These are phyloP conservation scores for Takifugu flavidus DNA, from an alignment of 2,113 vertebrate genomes.

Conservation along the genomic window DNA sequence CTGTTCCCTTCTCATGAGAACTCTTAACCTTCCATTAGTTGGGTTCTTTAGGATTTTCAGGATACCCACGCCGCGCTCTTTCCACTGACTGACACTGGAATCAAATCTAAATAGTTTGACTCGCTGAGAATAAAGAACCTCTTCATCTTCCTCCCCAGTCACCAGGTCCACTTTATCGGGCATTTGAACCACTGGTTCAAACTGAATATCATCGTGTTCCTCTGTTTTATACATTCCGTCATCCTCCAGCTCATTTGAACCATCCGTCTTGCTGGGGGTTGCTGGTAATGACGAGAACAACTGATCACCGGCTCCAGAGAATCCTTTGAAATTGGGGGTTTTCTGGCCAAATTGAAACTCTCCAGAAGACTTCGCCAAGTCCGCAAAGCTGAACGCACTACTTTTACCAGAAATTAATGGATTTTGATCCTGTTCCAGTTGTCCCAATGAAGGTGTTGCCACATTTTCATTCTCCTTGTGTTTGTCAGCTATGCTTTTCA, in stretches of 20 bases:
- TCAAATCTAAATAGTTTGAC: conserved; percentile 96
- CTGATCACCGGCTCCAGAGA: conserved; percentile 83
- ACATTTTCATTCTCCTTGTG: conserved; percentile 75
- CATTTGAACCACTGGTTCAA: conserved; percentile 96
- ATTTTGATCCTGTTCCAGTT: conserved; percentile 55
- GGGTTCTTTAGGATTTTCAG: conserved; percentile 93
- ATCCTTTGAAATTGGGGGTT: conserved; percentile 87
- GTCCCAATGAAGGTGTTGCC: not conserved
- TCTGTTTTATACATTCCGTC: conserved; percentile 93
- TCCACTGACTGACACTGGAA: conserved; percentile 88
- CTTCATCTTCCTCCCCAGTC: conserved; percentile 95
- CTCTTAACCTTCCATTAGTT: conserved; percentile 86
- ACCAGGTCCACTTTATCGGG: conserved; percentile 94
- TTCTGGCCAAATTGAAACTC: conserved; percentile 84
- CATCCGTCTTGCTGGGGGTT: conserved; percentile 64
- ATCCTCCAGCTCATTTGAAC: conserved; percentile 77
- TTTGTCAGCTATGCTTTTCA: conserved; percentile 77
- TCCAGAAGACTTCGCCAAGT: conserved; percentile 81
- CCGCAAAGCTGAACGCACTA: conserved; percentile 83
- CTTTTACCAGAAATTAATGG: conserved; percentile 79
- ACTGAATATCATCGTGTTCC: conserved; percentile 93
- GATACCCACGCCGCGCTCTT: conserved; percentile 91
- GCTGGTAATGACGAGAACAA: conserved; percentile 77
- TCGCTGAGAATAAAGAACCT: conserved; percentile 87
- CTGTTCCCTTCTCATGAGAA: conserved; percentile 95